Base-by-base conservation (phyloP, 2,888 invertebrate species). In the Danaus chrysippus region DNA sequence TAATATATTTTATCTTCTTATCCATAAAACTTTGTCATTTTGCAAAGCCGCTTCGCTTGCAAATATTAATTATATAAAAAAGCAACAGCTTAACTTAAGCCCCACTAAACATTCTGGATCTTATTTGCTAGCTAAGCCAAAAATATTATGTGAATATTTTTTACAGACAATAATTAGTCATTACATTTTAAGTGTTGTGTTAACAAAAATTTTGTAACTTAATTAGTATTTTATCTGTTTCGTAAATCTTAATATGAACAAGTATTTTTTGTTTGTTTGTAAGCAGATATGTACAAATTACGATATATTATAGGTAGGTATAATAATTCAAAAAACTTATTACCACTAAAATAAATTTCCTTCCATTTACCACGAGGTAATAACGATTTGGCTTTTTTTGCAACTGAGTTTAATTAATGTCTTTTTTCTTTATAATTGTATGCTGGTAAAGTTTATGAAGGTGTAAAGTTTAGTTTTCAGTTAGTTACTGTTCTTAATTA, bases 271-370 rank as follows among this genome's bases (percentile, higher is more conserved):
- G 23, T 34, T 34, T 34, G 23, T 34, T 34, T 34, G 23, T 34
- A 34, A 6, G 2, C 8, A 23, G 23, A 23, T 23, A 23, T 23
- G 23, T 23, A 23, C 23, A 34, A 34, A 34, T 34, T 34, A 8
- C 23, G 23, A 34, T 34, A 34, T 34, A 34, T 34, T 34, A 34
- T 34, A 34, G 1, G 23, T 34, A 34, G 23, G 23, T 34, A 34
- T 34, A 34, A 34, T 34, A 34, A 34, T 34, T 34, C 23, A 34
- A 6, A 34, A 34, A 34, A 34, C 68, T 70, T 70, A 80, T 77
- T 77, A 75, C 75, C 74, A 71, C 68, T 71, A 79, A 78, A 34
- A 83, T 89, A 88, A 87, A 84, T 87, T 82, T 23, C 67, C 71
- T 78, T 34, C 10, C 54, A 59, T 60, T 55, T 60, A 46, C 60